Percentiles rank a stretch among this genome's conserved stretches.
These are phyloP conservation scores for Bacillus rossius DNA, from an alignment of 1,140 invertebrate species.

Conservation along the genomic window DNA sequence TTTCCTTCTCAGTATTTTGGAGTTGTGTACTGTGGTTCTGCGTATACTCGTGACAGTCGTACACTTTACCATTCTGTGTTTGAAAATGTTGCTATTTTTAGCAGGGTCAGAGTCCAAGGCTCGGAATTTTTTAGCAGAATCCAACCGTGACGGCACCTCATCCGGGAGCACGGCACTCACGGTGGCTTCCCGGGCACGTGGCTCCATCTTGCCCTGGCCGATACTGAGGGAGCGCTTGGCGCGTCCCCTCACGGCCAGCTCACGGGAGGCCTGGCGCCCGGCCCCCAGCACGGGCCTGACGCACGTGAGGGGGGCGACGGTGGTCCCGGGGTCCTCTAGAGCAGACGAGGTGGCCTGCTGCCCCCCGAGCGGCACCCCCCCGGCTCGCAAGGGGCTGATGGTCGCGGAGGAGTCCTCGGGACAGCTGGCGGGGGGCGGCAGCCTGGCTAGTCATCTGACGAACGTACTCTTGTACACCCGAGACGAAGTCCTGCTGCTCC, in stretches of 20 bases:
- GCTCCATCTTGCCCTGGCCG: background rate
- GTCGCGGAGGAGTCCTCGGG: too few species aligned
- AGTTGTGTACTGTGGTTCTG: slow-evolving; percentile 9
- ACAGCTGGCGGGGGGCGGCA: slow-evolving; percentile 3
- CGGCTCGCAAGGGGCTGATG: too few species aligned
- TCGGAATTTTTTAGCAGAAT: too few species aligned
- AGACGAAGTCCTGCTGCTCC: slow-evolving; percentile 31
- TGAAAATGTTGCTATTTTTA: slow-evolving; percentile 7
- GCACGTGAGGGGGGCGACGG: too few species aligned
- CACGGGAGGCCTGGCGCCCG: too few species aligned
- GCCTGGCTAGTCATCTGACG: slow-evolving; percentile 49
- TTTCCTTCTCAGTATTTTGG: slow-evolving; percentile 7
- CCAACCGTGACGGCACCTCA: too few species aligned
- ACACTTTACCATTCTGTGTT: slow-evolving; percentile 8
- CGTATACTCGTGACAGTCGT: slow-evolving; percentile 10
- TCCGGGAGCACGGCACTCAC: too few species aligned
- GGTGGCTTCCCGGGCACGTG: too few species aligned
- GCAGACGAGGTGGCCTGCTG: too few species aligned
- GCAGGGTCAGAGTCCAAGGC: background rate
- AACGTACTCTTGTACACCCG: slow-evolving; percentile 48
- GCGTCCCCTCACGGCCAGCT: background rate
- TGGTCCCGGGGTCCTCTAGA: too few species aligned
- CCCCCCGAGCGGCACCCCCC: too few species aligned
- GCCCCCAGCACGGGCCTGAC: too few species aligned
- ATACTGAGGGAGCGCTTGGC: slow-evolving; percentile 2